phyloP scores from a whole-genome alignment of 2,797 vertebrate species.

The Alfaro cultratus region DNA sequence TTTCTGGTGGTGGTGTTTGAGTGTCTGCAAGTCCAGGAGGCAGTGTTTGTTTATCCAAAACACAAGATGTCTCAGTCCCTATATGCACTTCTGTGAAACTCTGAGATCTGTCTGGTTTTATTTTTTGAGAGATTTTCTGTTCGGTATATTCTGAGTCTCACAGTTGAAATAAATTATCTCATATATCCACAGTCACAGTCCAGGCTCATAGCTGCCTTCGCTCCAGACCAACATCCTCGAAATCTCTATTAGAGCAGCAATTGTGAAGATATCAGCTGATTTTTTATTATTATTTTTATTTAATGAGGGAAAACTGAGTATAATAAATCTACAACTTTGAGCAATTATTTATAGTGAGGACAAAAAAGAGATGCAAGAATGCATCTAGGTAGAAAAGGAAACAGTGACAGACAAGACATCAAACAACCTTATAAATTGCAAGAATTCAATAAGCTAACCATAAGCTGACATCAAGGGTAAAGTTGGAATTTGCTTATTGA shows the following conservation, averaged over 20 bases:
- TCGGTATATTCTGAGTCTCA: not conserved
- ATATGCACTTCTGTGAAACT: slow-evolving; percentile 14
- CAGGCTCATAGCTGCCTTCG: slow-evolving; percentile 55
- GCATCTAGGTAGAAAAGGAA: not conserved
- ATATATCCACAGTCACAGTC: slow-evolving; percentile 46
- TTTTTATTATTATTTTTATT: not conserved
- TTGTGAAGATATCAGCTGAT: not conserved
- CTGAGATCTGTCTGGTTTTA: slow-evolving; percentile 3
- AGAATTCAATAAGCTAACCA: not conserved
- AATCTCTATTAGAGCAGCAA: not conserved
- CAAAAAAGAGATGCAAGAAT: not conserved
- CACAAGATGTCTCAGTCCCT: slow-evolving; percentile 42
- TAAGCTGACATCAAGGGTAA: not conserved
- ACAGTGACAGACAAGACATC: not conserved
- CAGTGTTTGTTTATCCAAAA: slow-evolving; percentile 60
- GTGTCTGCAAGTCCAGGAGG: slow-evolving; percentile 45
- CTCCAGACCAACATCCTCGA: slow-evolving; percentile 43
- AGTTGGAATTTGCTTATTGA: not conserved
- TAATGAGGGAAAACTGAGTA: not conserved
- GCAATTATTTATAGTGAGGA: not conserved
- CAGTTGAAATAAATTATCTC: not conserved
- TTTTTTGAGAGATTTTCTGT: slow-evolving; percentile 16
- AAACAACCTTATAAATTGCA: not conserved
- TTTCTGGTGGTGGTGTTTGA: slow-evolving; percentile 25
- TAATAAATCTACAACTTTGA: not conserved